A percentile compares a stretch with the other conserved stretches of the same genome.
Conservation (phyloP, 2,113 vertebrate genomes). For the Chionodraco myersi region DNA sequence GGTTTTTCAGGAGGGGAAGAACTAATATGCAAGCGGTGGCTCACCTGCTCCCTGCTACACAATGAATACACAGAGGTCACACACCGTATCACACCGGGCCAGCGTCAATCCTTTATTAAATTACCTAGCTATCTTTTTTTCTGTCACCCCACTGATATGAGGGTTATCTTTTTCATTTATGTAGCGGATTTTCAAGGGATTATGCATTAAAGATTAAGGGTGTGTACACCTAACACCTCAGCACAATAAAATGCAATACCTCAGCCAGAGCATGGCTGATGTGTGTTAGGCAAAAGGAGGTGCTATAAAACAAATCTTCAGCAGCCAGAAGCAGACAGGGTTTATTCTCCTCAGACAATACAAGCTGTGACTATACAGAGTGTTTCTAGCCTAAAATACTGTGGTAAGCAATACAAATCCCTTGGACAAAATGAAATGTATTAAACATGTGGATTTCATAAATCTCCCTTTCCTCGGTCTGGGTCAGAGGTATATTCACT, state of each 20-base stretch:
- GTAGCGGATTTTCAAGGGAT: constrained; percentile 76
- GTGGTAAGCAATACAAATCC: constrained; percentile 83
- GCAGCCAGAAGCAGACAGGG: constrained; percentile 70
- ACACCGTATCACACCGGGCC: constrained; percentile 69
- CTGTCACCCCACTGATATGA: constrained; percentile 71
- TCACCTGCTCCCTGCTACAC: constrained; percentile 54
- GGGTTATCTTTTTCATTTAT: constrained; percentile 81
- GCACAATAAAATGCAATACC: constrained; percentile 73
- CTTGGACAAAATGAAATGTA: constrained; percentile 87
- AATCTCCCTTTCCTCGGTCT: constrained; percentile 80
- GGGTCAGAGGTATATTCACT: constrained; percentile 80
- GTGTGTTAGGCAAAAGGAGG: constrained; percentile 60
- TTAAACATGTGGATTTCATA: constrained; percentile 88
- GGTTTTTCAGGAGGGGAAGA: constrained; percentile 58
- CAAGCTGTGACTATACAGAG: constrained; percentile 77
- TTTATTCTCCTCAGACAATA: constrained; percentile 81
- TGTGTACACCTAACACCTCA: constrained; percentile 69
- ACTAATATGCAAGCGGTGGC: constrained; percentile 52
- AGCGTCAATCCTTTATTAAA: constrained; percentile 79
- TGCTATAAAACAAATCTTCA: constrained; percentile 76
- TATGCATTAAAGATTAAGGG: constrained; percentile 81
- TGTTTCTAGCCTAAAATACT: constrained; percentile 78
- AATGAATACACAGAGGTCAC: constrained; percentile 75
- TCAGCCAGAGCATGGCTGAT: constrained; percentile 64
- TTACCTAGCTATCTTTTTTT: constrained; percentile 79